Percentiles rank a stretch among this genome's conserved stretches.
These are phyloP conservation scores for Perodicticus potto DNA, from an alignment of 2,797 vertebrate genomes.

Conservation along the genomic window DNA sequence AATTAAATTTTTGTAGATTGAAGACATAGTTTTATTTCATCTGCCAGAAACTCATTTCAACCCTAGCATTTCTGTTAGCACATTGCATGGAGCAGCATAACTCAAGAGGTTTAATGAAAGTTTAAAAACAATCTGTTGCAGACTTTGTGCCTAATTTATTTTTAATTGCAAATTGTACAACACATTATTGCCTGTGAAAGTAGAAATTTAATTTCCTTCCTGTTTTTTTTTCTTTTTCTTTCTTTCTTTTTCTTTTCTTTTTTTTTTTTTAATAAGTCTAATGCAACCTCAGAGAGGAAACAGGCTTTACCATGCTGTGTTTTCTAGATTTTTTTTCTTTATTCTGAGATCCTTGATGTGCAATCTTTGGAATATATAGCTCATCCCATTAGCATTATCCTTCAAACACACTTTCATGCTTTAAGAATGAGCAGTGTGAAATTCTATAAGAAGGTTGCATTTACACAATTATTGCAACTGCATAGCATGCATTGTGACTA, in stretches of 20 bases:
- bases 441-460: conserved; percentile 52
- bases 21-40: conserved; percentile 85
- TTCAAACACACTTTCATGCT: conserved; percentile 49
- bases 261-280: conserved; percentile 54
- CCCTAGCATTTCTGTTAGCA: conserved; percentile 83
- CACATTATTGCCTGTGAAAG: conserved; percentile 79
- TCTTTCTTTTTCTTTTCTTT: background rate
- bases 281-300: conserved; percentile 29
- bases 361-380: conserved; percentile 69
- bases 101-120: conserved; percentile 84
- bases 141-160: conserved; percentile 81
- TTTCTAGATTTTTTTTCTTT: conserved; percentile 76
- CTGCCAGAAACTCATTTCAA: conserved; percentile 86
- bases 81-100: conserved; percentile 78
- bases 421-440: conserved; percentile 47
- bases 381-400: conserved; percentile 1
- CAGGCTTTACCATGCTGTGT: background rate
- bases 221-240: conserved; percentile 37
- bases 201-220: conserved; percentile 81
- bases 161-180: conserved; percentile 80
- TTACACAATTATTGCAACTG: background rate
- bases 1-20: conserved; percentile 88
- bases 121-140: conserved; percentile 83
- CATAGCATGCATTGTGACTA: accelerated
- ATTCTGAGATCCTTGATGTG: conserved; percentile 41